Base-by-base conservation (phyloP, 2,888 invertebrate genomes). In the Cantharis flavilabris region DNA sequence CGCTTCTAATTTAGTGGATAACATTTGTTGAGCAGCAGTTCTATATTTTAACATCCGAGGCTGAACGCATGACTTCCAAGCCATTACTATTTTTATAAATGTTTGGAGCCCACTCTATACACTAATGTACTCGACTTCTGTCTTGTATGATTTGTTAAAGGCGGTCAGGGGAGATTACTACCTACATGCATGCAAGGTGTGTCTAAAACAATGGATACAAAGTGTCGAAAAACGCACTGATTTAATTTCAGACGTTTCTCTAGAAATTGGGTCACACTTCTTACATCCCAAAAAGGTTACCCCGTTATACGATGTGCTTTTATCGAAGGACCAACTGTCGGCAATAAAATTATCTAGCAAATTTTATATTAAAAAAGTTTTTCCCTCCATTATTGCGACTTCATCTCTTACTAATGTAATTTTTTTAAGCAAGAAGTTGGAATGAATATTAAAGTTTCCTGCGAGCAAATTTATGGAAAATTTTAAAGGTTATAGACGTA, bases 141-240 rank as follows among this genome's bases (percentile, higher is more conserved):
- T 74, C 74, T 69, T 70, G 65, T 73, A 65, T 71, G 75, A 70
- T 70, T 65, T 75, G 67, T 71, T 71, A 71, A 75, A 75, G 71
- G 71, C 75, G 75, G 75, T 75, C 75, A 75, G 75, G 71, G 75
- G 75, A 75, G 75, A 71, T 75, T 75, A 62, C 75, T 71, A 67
- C 75, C 75, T 72, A 75, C 75, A 72, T 62, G 7, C 49, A 49
- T 49, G 49, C 71, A 69, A 75, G 75, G 75, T 75, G 75, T 64
- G 75, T 67, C 75, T 72, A 71, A 71, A 75, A 75, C 75, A 70
- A 75, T 75, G 71, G 64, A 64, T 62, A 65, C 65, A 69, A 70
- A 23, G 70, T 71, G 75, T 70, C 64, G 75, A 75, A 69, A 70
- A 70, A 75, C 70, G 62, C 64, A 75, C 70, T 71, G 33, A 69